Percentiles rank a stretch among this genome's conserved stretches.
Conservation (phyloP, 1,140 invertebrate genomes). For the Mizuhopecten yessoensis region DNA sequence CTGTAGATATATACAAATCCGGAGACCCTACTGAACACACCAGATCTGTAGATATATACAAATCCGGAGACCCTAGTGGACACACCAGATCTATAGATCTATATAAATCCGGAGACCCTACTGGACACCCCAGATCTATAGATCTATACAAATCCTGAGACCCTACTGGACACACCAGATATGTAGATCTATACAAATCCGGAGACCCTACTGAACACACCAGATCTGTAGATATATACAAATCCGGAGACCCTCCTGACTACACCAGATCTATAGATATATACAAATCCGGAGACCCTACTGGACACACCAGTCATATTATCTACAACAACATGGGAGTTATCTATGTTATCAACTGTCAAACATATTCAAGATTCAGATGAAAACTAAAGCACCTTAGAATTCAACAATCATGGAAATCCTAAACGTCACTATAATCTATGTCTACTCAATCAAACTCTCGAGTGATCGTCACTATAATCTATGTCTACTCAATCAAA, state of each 20-base stretch:
- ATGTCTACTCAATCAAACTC: background rate
- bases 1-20: background rate
- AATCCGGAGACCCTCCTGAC: background rate
- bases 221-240: background rate
- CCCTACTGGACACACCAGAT: constrained; percentile 7
- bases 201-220: background rate
- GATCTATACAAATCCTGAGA: background rate
- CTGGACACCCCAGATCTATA: background rate
- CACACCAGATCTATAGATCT: background rate
- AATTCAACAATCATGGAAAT: background rate
- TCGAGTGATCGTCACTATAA: background rate
- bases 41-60: background rate
- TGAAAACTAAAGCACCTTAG: background rate
- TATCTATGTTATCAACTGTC: background rate
- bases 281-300: background rate
- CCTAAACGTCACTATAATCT: background rate
- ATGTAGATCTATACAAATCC: background rate
- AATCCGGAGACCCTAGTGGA: background rate
- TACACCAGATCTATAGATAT: background rate
- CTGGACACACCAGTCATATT: background rate
- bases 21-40: background rate
- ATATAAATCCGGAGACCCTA: background rate
- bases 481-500: background rate
- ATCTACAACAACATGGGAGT: background rate
- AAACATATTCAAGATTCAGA: background rate